Percentiles rank a stretch among this genome's conserved stretches.
These are phyloP conservation scores for Delia radicum DNA, from an alignment of 1,140 invertebrate genomes.

Conservation along the genomic window DNA sequence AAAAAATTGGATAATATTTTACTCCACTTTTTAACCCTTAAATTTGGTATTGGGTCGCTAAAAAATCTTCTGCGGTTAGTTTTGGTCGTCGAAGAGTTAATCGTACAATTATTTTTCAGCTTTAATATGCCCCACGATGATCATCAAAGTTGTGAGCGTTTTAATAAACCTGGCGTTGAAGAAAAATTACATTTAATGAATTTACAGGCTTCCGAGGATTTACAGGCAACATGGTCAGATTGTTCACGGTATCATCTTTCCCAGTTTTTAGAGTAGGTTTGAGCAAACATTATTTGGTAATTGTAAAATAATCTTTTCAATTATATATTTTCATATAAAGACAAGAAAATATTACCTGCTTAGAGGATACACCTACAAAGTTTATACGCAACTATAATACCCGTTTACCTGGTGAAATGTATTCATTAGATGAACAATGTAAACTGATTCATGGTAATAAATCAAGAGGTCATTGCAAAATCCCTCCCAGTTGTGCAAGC, in stretches of 20 bases:
- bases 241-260: slow-evolving; percentile 82
- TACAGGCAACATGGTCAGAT: slow-evolving; percentile 85
- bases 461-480: slow-evolving; percentile 61
- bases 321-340: slow-evolving; percentile 22
- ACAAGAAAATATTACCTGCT: slow-evolving; percentile 46
- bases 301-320: too few species aligned
- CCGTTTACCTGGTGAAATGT: slow-evolving; percentile 70
- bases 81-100: too few species aligned
- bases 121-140: slow-evolving; percentile 91
- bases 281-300: too few species aligned
- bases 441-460: slow-evolving; percentile 72
- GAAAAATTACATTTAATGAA: slow-evolving; percentile 73
- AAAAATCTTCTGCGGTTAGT: too few species aligned
- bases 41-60: too few species aligned
- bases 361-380: slow-evolving; percentile 40
- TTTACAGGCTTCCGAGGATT: slow-evolving; percentile 79
- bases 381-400: slow-evolving; percentile 35
- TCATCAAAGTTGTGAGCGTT: slow-evolving; percentile 68
- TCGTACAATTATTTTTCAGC: too few species aligned
- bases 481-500: slow-evolving; percentile 63
- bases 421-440: slow-evolving; percentile 75
- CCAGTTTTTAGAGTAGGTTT: slow-evolving; percentile 89
- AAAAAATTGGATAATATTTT: too few species aligned
- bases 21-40: too few species aligned
- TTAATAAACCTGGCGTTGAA: slow-evolving; percentile 56